phyloP scores from a whole-genome alignment of 2,797 vertebrate genomes.

The Melanotaenia boesemani region DNA sequence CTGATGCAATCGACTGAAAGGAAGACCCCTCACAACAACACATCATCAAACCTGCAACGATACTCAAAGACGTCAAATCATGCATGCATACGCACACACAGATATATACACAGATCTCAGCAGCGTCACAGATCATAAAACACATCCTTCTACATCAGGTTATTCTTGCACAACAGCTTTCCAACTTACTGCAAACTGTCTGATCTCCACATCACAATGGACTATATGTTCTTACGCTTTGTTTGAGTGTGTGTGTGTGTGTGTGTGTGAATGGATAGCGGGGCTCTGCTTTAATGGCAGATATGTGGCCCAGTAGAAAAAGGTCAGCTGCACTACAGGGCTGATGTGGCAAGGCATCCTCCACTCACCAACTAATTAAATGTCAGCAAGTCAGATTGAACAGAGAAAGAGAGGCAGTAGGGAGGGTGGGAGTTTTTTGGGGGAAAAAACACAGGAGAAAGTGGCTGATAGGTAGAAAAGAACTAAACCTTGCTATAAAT shows the following conservation, averaged over 20 bases:
- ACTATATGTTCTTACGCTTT: constrained; percentile 19
- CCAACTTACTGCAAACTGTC: constrained; percentile 37
- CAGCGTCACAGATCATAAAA: constrained; percentile 36
- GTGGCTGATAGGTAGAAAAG: constrained; percentile 52
- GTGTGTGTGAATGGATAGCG: constrained; percentile 14
- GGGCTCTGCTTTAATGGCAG: constrained; percentile 75
- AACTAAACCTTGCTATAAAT: constrained; percentile 76
- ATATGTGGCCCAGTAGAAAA: constrained; percentile 81
- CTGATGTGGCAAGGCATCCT: constrained; percentile 78
- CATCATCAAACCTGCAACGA: constrained; percentile 30
- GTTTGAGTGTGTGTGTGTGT: constrained; percentile 24
- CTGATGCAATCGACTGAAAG: constrained; percentile 78
- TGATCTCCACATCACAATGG: constrained; percentile 41
- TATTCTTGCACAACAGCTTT: constrained; percentile 31
- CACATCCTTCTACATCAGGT: constrained; percentile 21
- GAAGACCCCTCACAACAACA: constrained; percentile 40
- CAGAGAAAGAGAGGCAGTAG: constrained; percentile 19
- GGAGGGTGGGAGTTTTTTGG: neutral
- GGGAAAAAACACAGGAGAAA: constrained; percentile 22
- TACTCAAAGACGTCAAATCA: constrained; percentile 5
- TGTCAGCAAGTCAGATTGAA: constrained; percentile 79
- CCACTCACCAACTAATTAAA: constrained; percentile 86
- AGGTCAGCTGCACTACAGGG: constrained; percentile 83
- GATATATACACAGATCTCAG: neutral
- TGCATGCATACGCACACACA: neutral